These are phyloP conservation scores for Watersipora subatra DNA, from an alignment of 1,140 invertebrate species.

Conservation along the genomic window DNA sequence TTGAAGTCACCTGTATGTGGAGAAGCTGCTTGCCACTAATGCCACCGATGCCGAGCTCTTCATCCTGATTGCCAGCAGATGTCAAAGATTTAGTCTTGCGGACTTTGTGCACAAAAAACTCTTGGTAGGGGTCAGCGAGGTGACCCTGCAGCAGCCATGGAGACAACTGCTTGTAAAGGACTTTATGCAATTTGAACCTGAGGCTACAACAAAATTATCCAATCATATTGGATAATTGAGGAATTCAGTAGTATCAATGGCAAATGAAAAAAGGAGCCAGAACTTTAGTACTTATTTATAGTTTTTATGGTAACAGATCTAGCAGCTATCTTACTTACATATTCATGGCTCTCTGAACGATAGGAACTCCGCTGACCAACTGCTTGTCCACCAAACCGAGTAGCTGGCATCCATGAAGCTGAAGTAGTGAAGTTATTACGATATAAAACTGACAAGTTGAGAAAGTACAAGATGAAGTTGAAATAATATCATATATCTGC, in stretches of 20 bases:
- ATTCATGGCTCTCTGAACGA: slow-evolving; percentile 1
- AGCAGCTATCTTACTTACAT: no score
- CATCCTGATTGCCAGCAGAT: neutral
- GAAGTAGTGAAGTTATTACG: neutral
- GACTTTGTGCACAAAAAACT: slow-evolving; percentile 49
- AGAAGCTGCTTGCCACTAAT: neutral
- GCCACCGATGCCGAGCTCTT: neutral
- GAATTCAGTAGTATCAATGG: no score
- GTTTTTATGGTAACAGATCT: no score
- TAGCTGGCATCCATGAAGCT: neutral
- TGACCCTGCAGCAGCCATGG: slow-evolving; percentile 63
- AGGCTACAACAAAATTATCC: slow-evolving; percentile 1
- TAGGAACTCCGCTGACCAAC: neutral
- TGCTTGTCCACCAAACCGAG: neutral
- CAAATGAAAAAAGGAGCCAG: no score
- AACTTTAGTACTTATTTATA: no score
- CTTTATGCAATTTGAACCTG: slow-evolving; percentile 49
- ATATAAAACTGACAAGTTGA: neutral
- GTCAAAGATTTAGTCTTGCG: neutral
- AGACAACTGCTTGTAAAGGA: slow-evolving; percentile 61
- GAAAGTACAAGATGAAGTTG: no score
- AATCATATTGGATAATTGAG: no score
- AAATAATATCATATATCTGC: no score
- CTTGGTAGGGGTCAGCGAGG: slow-evolving; percentile 53
- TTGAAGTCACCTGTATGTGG: neutral